Evolutionary conservation across 1,140 invertebrate species (phyloP).

Genomic region (Heliothis virescens): DNA sequence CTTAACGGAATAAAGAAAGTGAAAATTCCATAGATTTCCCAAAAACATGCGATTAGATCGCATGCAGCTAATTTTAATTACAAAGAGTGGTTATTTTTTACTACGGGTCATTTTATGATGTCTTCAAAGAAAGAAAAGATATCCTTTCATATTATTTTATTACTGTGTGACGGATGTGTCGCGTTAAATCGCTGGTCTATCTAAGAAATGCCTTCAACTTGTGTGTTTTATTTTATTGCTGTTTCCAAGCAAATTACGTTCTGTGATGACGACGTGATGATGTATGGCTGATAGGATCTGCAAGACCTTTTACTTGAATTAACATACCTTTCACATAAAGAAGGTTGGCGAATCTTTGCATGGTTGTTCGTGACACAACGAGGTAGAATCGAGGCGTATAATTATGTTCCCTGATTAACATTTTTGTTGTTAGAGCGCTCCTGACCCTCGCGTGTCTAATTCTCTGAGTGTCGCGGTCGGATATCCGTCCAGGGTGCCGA

Average conservation of each 20-base stretch:
- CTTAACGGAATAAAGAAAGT: constrained; percentile 35
- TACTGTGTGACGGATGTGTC: not conserved
- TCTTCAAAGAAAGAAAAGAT: constrained; percentile 2
- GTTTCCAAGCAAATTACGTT: constrained; percentile 36
- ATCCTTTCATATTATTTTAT: constrained; percentile 8
- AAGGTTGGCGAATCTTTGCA: not conserved
- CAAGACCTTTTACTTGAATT: constrained; percentile 28
- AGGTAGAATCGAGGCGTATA: not conserved
- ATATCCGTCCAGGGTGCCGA: constrained; percentile 57
- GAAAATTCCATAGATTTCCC: constrained; percentile 26
- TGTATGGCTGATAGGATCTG: constrained; percentile 29
- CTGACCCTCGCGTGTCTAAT: constrained; percentile 7
- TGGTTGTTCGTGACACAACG: not conserved
- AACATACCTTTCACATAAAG: constrained; percentile 10
- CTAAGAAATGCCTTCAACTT: constrained; percentile 17
- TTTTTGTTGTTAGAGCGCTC: constrained; percentile 2
- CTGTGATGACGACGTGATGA: constrained; percentile 38
- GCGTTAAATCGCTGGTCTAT: constrained; percentile 2
- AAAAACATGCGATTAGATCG: not conserved
- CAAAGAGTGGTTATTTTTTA: not conserved
- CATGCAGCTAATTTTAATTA: not conserved
- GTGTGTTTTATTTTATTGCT: constrained; percentile 23
- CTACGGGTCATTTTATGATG: not conserved
- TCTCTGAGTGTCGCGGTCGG: constrained; percentile 36
- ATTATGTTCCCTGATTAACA: constrained; percentile 5